phyloP scores from a whole-genome alignment of 2,113 vertebrate genomes.

The Chrysemys picta region DNA sequence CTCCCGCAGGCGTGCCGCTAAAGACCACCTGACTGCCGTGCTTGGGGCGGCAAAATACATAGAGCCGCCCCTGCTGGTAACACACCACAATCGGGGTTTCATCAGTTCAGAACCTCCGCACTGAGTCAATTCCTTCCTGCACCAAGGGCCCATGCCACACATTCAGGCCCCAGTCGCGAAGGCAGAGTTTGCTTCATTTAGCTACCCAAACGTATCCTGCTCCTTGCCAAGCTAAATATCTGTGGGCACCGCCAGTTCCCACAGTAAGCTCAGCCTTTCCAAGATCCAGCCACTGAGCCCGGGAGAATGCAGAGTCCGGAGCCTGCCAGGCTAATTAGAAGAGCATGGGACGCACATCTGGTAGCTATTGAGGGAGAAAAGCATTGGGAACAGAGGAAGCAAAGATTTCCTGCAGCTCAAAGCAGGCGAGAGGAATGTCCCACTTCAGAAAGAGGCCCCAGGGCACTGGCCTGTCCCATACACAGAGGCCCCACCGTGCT shows the following conservation, averaged over 20 bases:
- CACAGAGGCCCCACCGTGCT: too few relatives aligned
- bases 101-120: not conserved
- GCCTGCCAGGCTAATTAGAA: constrained; percentile 82
- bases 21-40: too few relatives aligned
- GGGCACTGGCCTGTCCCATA: too few relatives aligned
- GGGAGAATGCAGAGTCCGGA: constrained; percentile 75
- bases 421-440: constrained; percentile 81
- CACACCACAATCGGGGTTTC: not conserved
- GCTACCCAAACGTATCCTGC: constrained; percentile 25
- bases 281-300: constrained; percentile 73
- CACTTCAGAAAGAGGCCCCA: constrained; percentile 36
- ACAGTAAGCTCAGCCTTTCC: constrained; percentile 48
- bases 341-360: constrained; percentile 90
- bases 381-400: constrained; percentile 88
- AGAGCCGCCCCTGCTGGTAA: not conserved
- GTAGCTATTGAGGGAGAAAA: constrained; percentile 89
- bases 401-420: constrained; percentile 93
- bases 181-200: fast-evolving
- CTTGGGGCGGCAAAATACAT: too few relatives aligned
- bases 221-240: constrained; percentile 62
- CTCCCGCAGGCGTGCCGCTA: too few relatives aligned
- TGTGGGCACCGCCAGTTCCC: constrained; percentile 63
- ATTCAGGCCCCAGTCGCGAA: fast-evolving
- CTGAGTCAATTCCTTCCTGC: not conserved
- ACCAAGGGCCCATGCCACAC: not conserved